Conservation (phyloP, 2,797 vertebrate genomes). For the Rhinatrema bivittatum region DNA sequence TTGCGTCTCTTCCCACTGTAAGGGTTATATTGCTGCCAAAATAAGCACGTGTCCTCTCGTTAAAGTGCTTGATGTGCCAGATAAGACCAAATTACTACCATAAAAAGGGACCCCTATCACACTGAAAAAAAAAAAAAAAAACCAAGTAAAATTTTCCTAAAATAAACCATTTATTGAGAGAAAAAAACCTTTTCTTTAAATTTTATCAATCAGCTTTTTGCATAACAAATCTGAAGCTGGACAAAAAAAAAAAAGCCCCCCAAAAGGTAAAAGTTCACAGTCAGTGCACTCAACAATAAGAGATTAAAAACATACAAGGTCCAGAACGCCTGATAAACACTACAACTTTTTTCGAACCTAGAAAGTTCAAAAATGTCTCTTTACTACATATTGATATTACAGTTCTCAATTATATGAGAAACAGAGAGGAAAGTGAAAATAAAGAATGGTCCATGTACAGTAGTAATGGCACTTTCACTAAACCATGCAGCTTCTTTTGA, state of each 20-base stretch:
- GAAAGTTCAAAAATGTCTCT: slow-evolving; percentile 46
- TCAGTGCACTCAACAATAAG: slow-evolving; percentile 60
- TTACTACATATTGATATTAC: slow-evolving; percentile 48
- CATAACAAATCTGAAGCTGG: slow-evolving; percentile 59
- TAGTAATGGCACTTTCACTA: slow-evolving; percentile 68
- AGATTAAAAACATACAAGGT: slow-evolving; percentile 48
- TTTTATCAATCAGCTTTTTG: slow-evolving; percentile 52
- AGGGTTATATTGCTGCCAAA: too few relatives aligned
- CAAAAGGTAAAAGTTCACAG: slow-evolving; percentile 54
- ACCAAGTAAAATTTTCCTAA: slow-evolving; percentile 51
- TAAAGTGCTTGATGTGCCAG: too few relatives aligned
- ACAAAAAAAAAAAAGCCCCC: slow-evolving; percentile 39
- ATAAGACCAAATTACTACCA: too few relatives aligned
- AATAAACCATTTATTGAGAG: slow-evolving; percentile 79
- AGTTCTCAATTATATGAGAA: slow-evolving; percentile 46
- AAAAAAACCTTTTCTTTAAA: slow-evolving; percentile 43
- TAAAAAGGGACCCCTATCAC: too few relatives aligned
- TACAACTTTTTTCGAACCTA: slow-evolving; percentile 48
- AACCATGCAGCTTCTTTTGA: slow-evolving; percentile 82
- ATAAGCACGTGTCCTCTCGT: too few relatives aligned
- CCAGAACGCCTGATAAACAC: slow-evolving; percentile 50
- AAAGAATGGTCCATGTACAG: slow-evolving; percentile 60
- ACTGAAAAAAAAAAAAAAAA: neutral
- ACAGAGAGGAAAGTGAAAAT: slow-evolving; percentile 33
- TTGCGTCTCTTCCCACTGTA: too few relatives aligned